Conservation (phyloP, 2,888 invertebrate species). For the Drosophila falleni region DNA sequence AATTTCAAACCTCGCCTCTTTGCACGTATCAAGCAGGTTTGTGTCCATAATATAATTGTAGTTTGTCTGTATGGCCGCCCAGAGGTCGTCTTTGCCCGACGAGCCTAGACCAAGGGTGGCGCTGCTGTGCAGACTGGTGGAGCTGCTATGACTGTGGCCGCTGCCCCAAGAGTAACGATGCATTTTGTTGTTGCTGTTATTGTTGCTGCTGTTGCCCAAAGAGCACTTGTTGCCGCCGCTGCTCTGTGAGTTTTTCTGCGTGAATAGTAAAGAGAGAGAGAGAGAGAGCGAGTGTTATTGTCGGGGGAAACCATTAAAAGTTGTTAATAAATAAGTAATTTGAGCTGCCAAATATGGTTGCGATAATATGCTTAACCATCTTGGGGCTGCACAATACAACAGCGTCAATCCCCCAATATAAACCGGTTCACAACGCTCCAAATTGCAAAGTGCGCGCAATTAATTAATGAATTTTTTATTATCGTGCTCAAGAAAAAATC, state of each 20-base stretch:
- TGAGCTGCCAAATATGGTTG: conserved; percentile 62
- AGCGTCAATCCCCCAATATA: conserved; percentile 10
- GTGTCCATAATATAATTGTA: conserved; percentile 98
- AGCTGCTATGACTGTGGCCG: conserved; percentile 89
- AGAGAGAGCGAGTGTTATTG: conserved; percentile 5
- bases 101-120: conserved; percentile 83
- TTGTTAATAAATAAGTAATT: conserved; percentile 79
- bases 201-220: conserved; percentile 30
- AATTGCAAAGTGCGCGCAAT: conserved; percentile 68
- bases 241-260: conserved; percentile 76
- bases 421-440: conserved; percentile 57
- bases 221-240: conserved; percentile 37
- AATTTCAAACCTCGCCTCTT: conserved; percentile 86
- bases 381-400: conserved; percentile 44
- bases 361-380: conserved; percentile 73
- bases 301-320: conserved; percentile 39
- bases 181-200: conserved; percentile 62
- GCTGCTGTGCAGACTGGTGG: conserved; percentile 86
- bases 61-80: conserved; percentile 95
- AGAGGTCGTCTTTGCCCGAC: conserved; percentile 92
- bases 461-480: conserved; percentile 69
- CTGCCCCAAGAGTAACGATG: conserved; percentile 93
- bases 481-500: conserved; percentile 24
- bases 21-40: conserved; percentile 95
- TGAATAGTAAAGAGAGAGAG: conserved; percentile 6